Evolutionary conservation across 2,113 vertebrate genomes (phyloP), one percentile per base, ranked within the genome.

Genomic region (Oryzias celebensis): DNA sequence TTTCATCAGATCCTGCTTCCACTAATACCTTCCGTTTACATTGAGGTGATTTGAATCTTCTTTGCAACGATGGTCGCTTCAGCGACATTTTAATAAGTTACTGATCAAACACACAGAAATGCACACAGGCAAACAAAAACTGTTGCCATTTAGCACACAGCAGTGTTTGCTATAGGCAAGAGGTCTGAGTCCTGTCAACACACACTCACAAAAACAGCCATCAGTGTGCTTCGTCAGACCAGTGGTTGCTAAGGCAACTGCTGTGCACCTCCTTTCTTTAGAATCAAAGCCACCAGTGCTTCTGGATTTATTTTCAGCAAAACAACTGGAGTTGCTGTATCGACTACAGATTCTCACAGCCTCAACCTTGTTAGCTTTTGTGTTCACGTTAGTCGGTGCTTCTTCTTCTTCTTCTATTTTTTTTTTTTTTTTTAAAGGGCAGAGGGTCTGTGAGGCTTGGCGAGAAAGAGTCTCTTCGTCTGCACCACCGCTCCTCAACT

Each of bases 401-500:
- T 55, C 16, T 66, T 20, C 56, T 51, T 52, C 63, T 2, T 15
- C 0, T 13, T 52, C 22, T 48, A 69, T 52, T 46, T 16, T 56
- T 31, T 18, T 24, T 26, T 24, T 24, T 12, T 59, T 26, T 23
- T 63, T 49, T 50, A 58, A 43, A 77, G 63, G 53, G 22, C 2
- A 14, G 49, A 60, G 56, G 53, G 71, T 36, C 56, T 52, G 50
- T 36, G 62, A 69, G 56, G 31, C 46, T 56, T 52, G 41, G 52
- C 71, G 73, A 58, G 76, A 68, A 85, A 62, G 52, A 75, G 68
- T 77, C 85, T 89, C 87, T 89, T 86, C 88, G 73, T 89, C 86
- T 72, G 76, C 69, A 84, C 85, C 74, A 78, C 84, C 80, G 83
- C 83, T 85, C 71, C 86, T 89, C 81, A 83, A 86, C 82, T 87